These are phyloP conservation scores for Tragelaphus imberbis DNA, from an alignment of 2,113 vertebrate species.

Conservation along the genomic window DNA sequence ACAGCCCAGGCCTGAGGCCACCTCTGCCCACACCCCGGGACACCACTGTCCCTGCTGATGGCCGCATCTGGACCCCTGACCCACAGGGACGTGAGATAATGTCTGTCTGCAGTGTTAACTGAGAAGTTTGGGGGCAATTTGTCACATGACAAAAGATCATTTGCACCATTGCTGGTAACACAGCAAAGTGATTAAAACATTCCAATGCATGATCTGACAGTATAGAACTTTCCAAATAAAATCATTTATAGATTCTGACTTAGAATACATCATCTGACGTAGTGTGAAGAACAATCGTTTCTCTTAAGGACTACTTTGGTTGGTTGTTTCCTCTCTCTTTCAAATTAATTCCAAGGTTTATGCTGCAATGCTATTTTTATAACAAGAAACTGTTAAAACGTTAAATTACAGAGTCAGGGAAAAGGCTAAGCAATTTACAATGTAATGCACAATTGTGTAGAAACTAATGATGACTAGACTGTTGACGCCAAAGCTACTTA, in stretches of 20 bases:
- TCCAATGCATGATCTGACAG: neutral
- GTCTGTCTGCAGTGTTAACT: neutral
- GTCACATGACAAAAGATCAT: neutral
- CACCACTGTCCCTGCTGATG: neutral
- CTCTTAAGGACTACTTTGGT: neutral
- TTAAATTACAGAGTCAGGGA: neutral
- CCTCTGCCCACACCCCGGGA: neutral
- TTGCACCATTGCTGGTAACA: neutral
- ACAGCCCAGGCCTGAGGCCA: neutral
- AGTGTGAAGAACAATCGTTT: neutral
- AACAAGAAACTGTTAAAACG: neutral
- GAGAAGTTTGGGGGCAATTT: neutral
- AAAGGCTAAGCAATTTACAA: neutral
- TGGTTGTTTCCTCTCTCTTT: neutral
- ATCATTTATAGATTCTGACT: neutral
- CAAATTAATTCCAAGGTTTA: neutral
- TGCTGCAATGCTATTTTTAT: neutral
- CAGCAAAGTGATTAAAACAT: neutral
- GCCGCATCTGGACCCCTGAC: neutral
- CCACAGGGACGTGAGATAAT: neutral
- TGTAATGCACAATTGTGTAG: neutral
- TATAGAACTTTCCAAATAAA: neutral
- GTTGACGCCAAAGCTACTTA: neutral
- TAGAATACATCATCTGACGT: neutral
- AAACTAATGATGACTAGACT: neutral